These are phyloP conservation scores for Anthopleura sola DNA, from an alignment of 64 coral and sea anemone genomes.

Conservation along the genomic window DNA sequence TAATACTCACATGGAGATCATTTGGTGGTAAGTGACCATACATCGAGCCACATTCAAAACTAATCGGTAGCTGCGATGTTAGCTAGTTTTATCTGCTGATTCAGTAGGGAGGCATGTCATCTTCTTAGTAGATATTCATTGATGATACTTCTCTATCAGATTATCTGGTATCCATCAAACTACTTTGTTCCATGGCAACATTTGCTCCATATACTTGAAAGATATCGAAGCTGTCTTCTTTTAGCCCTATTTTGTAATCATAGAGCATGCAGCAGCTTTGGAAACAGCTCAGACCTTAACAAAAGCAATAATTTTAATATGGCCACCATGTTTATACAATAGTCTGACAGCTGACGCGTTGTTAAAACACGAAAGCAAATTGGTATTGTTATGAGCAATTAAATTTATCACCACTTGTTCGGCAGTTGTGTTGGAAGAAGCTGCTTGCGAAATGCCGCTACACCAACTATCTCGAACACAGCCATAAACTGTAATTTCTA, in stretches of 20 bases:
- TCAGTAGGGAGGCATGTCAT: conserved; percentile 21
- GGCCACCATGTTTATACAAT: conserved; percentile 90
- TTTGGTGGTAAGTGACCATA: conserved; percentile 18
- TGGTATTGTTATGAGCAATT: conserved; percentile 65
- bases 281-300: conserved; percentile 47
- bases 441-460: background rate
- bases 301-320: conserved; percentile 98
- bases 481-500: background rate
- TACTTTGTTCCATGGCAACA: background rate
- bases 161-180: conserved; percentile 41
- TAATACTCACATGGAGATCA: conserved; percentile 36
- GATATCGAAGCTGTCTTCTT: background rate
- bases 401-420: conserved; percentile 23
- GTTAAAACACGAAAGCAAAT: conserved; percentile 90
- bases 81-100: background rate
- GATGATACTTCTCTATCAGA: conserved; percentile 30
- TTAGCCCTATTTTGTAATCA: conserved; percentile 16
- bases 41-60: conserved; percentile 3
- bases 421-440: background rate
- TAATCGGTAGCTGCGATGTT: background rate
- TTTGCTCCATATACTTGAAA: conserved; percentile 6
- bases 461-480: background rate
- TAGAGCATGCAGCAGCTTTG: conserved; percentile 60
- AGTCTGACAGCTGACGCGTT: conserved; percentile 75
- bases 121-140: conserved; percentile 5